These are phyloP conservation scores for Crocodylus rhombifer DNA, from an alignment of 2,797 vertebrate genomes.

Conservation along the genomic window DNA sequence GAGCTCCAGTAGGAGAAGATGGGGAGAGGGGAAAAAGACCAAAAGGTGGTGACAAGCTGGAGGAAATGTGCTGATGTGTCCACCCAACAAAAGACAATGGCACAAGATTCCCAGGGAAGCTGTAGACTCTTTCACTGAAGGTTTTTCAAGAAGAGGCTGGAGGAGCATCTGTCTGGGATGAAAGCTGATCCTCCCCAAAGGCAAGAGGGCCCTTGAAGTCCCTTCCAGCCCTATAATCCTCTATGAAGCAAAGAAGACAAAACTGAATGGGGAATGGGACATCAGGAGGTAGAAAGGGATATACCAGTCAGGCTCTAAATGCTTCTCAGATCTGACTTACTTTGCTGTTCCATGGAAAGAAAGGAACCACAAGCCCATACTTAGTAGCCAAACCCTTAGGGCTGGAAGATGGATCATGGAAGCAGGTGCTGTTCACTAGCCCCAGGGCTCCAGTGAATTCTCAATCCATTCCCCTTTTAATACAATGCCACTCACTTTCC, in stretches of 20 bases:
- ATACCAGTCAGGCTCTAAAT: not conserved
- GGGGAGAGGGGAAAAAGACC: not conserved
- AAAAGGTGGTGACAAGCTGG: not conserved
- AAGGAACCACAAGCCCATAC: not conserved
- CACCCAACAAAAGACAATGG: rapidly evolving
- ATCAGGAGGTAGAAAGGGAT: not conserved
- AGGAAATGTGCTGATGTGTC: not conserved
- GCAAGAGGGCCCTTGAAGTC: too few species aligned
- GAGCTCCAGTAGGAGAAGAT: not conserved
- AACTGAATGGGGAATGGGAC: too few species aligned
- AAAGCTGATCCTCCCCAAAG: too few species aligned
- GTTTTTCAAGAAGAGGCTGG: too few species aligned
- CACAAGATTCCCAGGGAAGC: not conserved
- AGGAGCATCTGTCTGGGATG: too few species aligned
- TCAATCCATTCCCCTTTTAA: not conserved
- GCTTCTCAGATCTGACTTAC: not conserved
- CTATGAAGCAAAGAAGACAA: too few species aligned
- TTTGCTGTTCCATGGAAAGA: not conserved
- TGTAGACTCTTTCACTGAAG: not conserved
- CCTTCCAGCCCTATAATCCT: too few species aligned
- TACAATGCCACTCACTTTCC: not conserved
- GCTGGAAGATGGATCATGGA: not conserved
- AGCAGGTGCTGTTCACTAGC: not conserved
- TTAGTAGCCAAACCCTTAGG: not conserved
- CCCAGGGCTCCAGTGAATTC: not conserved